phyloP scores from a whole-genome alignment of 1,140 invertebrate species.

The Drosophila mojavensis region DNA sequence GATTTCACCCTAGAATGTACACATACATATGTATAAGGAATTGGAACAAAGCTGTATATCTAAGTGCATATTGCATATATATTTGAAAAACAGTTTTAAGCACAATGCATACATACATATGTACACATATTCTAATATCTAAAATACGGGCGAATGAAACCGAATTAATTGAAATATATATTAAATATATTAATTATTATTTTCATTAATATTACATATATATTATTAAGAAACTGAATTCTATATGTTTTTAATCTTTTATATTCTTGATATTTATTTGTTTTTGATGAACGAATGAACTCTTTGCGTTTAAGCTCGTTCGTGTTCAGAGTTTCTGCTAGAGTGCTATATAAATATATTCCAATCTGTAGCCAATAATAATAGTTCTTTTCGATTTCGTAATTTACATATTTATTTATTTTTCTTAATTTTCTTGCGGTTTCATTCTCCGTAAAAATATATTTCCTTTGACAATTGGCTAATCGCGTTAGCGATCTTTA shows the following conservation, averaged over 20 bases:
- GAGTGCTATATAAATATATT: too few species aligned
- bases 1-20: neutral
- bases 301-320: too few species aligned
- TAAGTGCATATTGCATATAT: neutral
- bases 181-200: too few species aligned
- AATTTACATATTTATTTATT: neutral
- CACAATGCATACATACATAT: neutral
- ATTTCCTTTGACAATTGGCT: neutral
- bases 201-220: too few species aligned
- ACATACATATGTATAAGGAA: neutral
- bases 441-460: conserved; percentile 10
- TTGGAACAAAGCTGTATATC: neutral
- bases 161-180: neutral
- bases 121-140: neutral
- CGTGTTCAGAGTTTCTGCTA: too few species aligned
- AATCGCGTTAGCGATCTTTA: conserved; percentile 24
- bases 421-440: neutral
- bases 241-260: too few species aligned
- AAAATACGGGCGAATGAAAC: neutral
- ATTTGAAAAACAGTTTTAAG: too few species aligned
- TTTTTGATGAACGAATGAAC: too few species aligned
- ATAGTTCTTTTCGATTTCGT: too few species aligned
- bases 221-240: too few species aligned
- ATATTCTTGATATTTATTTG: too few species aligned
- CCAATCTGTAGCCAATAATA: too few species aligned